Percentiles rank a stretch among this genome's conserved stretches.
These are phyloP conservation scores for Pangasius mekongensis DNA, from an alignment of 2,797 vertebrate species.

Conservation along the genomic window DNA sequence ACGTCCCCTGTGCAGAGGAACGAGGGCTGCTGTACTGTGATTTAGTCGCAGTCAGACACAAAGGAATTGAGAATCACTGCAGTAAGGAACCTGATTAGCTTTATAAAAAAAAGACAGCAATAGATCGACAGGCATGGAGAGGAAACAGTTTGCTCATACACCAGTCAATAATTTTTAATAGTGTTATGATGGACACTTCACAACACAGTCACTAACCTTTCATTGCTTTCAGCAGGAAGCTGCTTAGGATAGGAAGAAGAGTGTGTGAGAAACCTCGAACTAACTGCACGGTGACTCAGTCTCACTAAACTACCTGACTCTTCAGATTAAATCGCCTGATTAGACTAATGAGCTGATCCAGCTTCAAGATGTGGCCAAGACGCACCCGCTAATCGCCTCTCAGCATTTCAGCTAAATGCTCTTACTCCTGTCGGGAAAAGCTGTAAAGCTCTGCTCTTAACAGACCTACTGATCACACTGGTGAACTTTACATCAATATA, in stretches of 20 bases:
- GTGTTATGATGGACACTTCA: not conserved
- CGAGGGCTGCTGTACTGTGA: not conserved
- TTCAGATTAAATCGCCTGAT: not conserved
- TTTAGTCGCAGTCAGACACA: not conserved
- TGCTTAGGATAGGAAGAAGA: not conserved
- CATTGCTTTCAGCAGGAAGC: not conserved
- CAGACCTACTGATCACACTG: not conserved
- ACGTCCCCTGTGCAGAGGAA: not conserved
- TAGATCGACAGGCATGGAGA: not conserved
- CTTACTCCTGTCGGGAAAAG: not conserved
- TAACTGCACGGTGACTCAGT: not conserved
- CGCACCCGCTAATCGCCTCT: not conserved
- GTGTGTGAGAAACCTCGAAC: not conserved
- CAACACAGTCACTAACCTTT: not conserved
- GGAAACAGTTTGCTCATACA: not conserved
- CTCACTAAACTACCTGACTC: not conserved
- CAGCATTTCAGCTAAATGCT: not conserved
- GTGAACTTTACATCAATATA: not conserved
- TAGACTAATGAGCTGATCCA: not conserved
- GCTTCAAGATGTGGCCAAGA: not conserved
- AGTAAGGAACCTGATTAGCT: conserved; percentile 4
- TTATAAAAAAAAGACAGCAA: not conserved
- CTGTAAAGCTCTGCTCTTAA: not conserved
- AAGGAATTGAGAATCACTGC: conserved; percentile 8
- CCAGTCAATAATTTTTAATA: too few relatives aligned